Evolutionary conservation across 1,140 invertebrate genomes (phyloP).

Genomic region (Homarus americanus): DNA sequence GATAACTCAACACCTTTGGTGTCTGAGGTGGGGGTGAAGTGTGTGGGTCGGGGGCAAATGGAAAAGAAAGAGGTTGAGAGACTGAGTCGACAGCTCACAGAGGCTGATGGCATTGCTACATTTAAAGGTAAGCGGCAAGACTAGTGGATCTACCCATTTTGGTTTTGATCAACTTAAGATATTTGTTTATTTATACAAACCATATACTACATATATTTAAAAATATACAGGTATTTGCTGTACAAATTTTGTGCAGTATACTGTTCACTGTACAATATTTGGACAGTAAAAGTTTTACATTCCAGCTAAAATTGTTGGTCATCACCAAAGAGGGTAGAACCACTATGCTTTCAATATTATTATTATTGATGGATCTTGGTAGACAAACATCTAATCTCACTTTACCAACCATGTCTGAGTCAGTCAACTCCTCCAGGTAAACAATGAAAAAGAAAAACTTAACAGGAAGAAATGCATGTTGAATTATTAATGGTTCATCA

Average conservation of each 20-base stretch:
- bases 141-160: not conserved
- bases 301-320: not conserved
- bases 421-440: not conserved
- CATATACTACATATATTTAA: not conserved
- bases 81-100: constrained; percentile 76
- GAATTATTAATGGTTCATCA: not conserved
- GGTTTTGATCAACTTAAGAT: not conserved
- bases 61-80: constrained; percentile 75
- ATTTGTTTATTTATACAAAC: not conserved
- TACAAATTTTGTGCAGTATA: too few relatives aligned
- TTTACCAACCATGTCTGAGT: not conserved
- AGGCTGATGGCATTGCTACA: constrained; percentile 77
- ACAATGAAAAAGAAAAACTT: too few relatives aligned
- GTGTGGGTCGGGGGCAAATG: not conserved
- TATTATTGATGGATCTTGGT: not conserved
- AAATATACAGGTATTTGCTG: too few relatives aligned
- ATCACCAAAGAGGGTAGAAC: not conserved
- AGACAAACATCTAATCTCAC: not conserved
- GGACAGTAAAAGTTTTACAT: not conserved
- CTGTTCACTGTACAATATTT: too few relatives aligned
- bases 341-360: not conserved
- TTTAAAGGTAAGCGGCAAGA: constrained; percentile 77
- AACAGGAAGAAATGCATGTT: too few relatives aligned
- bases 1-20: constrained; percentile 12
- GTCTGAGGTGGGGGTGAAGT: constrained; percentile 10